phyloP scores from a whole-genome alignment of 2,888 invertebrate species.

The Notodonta ziczac region DNA sequence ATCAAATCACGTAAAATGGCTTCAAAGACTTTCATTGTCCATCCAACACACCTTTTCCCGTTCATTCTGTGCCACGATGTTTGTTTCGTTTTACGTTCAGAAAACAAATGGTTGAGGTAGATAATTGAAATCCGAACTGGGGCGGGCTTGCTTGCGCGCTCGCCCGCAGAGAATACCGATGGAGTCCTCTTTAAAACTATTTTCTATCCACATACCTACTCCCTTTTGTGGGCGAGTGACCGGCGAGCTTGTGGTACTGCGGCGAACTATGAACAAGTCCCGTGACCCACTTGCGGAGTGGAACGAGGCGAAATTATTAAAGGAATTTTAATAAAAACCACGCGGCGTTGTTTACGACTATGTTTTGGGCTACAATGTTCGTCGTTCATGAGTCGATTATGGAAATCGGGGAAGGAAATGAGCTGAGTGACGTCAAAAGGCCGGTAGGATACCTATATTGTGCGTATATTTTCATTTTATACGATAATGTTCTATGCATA shows the following conservation, averaged over 20 bases:
- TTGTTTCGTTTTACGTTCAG: slow-evolving; percentile 46
- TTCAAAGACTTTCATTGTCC: neutral
- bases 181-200: slow-evolving; percentile 60
- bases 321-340: slow-evolving; percentile 55
- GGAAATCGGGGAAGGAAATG: slow-evolving; percentile 27
- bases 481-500: neutral
- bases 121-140: slow-evolving; percentile 66
- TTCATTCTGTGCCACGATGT: slow-evolving; percentile 27
- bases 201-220: slow-evolving; percentile 52
- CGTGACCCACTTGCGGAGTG: slow-evolving; percentile 40
- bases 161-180: slow-evolving; percentile 57
- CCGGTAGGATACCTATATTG: neutral
- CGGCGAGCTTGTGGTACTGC: slow-evolving; percentile 31
- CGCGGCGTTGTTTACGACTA: slow-evolving; percentile 41
- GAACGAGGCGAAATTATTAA: slow-evolving; percentile 43
- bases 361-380: slow-evolving; percentile 29
- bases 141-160: slow-evolving; percentile 37
- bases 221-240: slow-evolving; percentile 44
- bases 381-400: slow-evolving; percentile 36
- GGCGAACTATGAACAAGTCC: slow-evolving; percentile 53
- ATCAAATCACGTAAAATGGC: neutral
- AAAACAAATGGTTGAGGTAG: slow-evolving; percentile 49
- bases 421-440: slow-evolving; percentile 31
- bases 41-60: slow-evolving; percentile 11
- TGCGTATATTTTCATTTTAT: neutral